These are phyloP conservation scores for Taphrorychus bicolor DNA, from an alignment of 2,888 invertebrate genomes.

Conservation along the genomic window DNA sequence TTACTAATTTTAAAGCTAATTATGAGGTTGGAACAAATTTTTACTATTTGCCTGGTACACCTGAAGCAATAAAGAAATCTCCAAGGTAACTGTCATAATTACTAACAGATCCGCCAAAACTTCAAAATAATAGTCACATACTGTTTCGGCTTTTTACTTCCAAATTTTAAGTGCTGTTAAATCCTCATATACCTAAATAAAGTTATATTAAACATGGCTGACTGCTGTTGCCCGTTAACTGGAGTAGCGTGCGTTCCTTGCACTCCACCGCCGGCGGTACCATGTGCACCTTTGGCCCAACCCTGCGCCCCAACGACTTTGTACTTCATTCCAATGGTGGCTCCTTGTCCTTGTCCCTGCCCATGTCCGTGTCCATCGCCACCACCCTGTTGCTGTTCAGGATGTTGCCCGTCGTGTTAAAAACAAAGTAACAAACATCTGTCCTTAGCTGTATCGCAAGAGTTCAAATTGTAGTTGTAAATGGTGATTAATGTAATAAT, in stretches of 20 bases:
- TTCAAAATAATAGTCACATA: too few relatives aligned
- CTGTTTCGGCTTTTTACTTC: too few relatives aligned
- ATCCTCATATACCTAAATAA: too few relatives aligned
- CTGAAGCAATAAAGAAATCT: too few relatives aligned
- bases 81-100: too few relatives aligned
- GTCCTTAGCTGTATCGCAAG: not conserved
- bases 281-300: slow-evolving; percentile 43
- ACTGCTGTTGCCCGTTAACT: slow-evolving; percentile 41
- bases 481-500: too few relatives aligned
- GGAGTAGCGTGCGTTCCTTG: slow-evolving; percentile 43
- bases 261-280: slow-evolving; percentile 41
- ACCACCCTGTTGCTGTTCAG: not conserved
- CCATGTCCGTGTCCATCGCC: slow-evolving; percentile 33
- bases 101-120: too few relatives aligned
- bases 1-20: too few relatives aligned
- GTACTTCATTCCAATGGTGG: slow-evolving; percentile 36
- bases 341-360: slow-evolving; percentile 35
- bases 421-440: not conserved
- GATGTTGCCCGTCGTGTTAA: not conserved
- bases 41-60: too few relatives aligned
- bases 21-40: too few relatives aligned
- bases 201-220: slow-evolving; percentile 35
- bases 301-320: slow-evolving; percentile 44
- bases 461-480: too few relatives aligned
- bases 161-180: too few relatives aligned